A percentile compares a stretch with the other conserved stretches of the same genome.
Conservation (phyloP, 2,888 invertebrate species). For the Drosophila algonquin region DNA sequence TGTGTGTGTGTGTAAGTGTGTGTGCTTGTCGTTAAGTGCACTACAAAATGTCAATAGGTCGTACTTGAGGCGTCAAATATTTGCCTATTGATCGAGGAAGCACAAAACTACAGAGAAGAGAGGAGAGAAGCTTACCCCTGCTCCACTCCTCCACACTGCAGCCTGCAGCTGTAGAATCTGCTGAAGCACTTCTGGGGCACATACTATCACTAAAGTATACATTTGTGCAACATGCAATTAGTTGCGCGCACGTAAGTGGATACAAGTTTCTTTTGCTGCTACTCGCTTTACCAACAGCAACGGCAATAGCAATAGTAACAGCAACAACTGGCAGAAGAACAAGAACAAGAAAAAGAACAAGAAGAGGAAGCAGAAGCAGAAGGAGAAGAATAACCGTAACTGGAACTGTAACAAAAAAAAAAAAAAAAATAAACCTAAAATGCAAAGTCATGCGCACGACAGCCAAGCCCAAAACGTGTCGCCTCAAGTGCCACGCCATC, state of each 20-base stretch:
- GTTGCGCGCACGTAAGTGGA: conserved; percentile 53
- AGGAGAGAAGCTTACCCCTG: not conserved
- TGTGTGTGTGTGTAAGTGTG: conserved; percentile 26
- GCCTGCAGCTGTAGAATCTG: not conserved
- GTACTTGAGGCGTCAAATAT: conserved; percentile 65
- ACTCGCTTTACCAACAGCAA: too few relatives aligned
- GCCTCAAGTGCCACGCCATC: conserved; percentile 69
- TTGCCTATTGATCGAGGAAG: conserved; percentile 59
- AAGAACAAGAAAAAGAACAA: not conserved
- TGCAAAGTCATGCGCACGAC: conserved; percentile 71
- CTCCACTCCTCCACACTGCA: not conserved
- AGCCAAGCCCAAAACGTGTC: conserved; percentile 73
- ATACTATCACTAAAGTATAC: conserved; percentile 18
- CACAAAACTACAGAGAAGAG: conserved; percentile 18
- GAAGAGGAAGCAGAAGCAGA: conserved; percentile 5
- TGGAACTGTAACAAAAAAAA: conserved; percentile 44
- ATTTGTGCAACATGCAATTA: conserved; percentile 47
- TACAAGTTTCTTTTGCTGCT: conserved; percentile 36
- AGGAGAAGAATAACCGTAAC: conserved; percentile 23
- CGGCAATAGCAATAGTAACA: too few relatives aligned
- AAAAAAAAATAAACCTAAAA: conserved; percentile 15
- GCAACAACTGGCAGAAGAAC: conserved; percentile 6
- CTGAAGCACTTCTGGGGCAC: conserved; percentile 3
- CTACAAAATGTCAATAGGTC: conserved; percentile 69
- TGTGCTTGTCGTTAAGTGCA: conserved; percentile 63